Conservation (phyloP, 2,113 vertebrate genomes). For the Lampris incognitus region DNA sequence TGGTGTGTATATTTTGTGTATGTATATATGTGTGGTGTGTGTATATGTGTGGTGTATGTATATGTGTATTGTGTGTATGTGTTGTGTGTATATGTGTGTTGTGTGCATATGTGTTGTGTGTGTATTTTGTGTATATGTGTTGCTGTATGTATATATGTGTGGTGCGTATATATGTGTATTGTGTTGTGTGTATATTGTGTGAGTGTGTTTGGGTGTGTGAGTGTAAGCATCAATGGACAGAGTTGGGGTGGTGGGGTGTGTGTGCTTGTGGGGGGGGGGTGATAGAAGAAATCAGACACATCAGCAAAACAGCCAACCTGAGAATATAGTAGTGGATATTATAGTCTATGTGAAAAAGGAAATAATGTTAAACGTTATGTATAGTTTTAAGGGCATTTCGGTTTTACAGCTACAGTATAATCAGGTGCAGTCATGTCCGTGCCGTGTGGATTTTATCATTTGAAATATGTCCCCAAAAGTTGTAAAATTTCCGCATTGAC, state of each 20-base stretch:
- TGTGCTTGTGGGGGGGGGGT: constrained; percentile 13
- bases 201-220: constrained; percentile 25
- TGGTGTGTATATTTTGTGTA: too few relatives aligned
- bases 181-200: constrained; percentile 17
- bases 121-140: too few relatives aligned
- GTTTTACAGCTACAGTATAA: constrained; percentile 32
- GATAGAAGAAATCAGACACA: constrained; percentile 44
- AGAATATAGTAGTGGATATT: constrained; percentile 34
- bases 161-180: neutral
- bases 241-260: neutral
- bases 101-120: too few relatives aligned
- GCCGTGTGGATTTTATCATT: constrained; percentile 62
- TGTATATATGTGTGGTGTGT: too few relatives aligned
- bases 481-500: constrained; percentile 68
- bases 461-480: constrained; percentile 63
- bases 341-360: constrained; percentile 4
- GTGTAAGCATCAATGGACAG: neutral
- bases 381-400: constrained; percentile 27
- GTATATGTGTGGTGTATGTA: too few relatives aligned
- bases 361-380: constrained; percentile 42
- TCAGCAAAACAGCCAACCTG: constrained; percentile 58
- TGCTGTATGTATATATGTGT: too few relatives aligned
- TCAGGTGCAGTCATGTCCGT: constrained; percentile 32
- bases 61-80: too few relatives aligned
- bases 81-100: too few relatives aligned